phyloP scores from a whole-genome alignment of 2,113 vertebrate genomes.

The Ictalurus punctatus region DNA sequence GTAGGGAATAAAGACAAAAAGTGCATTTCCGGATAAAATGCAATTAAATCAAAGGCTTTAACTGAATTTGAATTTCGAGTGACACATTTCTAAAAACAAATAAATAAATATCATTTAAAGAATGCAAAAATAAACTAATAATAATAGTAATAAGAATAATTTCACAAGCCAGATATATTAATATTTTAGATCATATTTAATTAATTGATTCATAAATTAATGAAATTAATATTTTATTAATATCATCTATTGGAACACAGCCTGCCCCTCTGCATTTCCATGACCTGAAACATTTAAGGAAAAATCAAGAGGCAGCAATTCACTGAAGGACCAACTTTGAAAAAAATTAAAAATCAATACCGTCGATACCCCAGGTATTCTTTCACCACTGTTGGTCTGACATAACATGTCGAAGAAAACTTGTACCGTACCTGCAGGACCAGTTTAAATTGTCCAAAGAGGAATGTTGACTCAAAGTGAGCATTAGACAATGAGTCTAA shows the following conservation, averaged over 20 bases:
- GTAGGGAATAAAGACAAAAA: background rate
- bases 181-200: background rate
- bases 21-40: background rate
- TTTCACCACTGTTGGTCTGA: conserved; percentile 22
- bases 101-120: background rate
- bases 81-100: background rate
- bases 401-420: background rate
- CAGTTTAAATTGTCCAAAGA: conserved; percentile 30
- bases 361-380: background rate
- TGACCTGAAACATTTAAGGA: background rate
- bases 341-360: background rate
- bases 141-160: too few species aligned
- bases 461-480: background rate
- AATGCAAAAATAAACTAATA: too few species aligned
- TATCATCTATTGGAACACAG: background rate
- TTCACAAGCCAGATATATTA: background rate
- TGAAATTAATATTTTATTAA: background rate
- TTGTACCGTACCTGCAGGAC: background rate
- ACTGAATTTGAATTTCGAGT: background rate
- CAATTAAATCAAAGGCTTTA: background rate
- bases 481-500: background rate
- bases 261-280: background rate
- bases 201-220: too few species aligned
- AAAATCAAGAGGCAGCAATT: background rate
- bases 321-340: background rate